Conservation (phyloP, 2,113 vertebrate genomes). For the Siniperca knerii region DNA sequence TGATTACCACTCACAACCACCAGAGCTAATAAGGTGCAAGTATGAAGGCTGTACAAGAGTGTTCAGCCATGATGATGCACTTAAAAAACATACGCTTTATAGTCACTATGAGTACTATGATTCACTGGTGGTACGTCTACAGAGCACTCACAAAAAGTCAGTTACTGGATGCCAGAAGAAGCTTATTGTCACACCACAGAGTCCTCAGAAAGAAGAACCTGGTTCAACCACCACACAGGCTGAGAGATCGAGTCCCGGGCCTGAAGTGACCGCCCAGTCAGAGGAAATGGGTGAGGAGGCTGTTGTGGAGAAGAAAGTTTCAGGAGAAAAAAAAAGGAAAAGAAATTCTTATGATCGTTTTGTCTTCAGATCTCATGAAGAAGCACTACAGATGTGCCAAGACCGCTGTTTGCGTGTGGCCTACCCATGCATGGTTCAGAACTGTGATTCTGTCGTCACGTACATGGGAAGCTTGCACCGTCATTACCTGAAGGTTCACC, state of each 20-base stretch:
- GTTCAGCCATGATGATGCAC: constrained; percentile 88
- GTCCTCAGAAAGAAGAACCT: constrained; percentile 59
- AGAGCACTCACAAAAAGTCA: constrained; percentile 84
- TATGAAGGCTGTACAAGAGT: constrained; percentile 91
- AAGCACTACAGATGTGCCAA: constrained; percentile 95
- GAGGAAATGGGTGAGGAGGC: constrained; percentile 14
- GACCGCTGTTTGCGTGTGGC: constrained; percentile 88
- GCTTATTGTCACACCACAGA: constrained; percentile 72
- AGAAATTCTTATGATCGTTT: neutral
- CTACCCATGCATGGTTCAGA: constrained; percentile 95
- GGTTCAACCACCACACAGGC: constrained; percentile 46
- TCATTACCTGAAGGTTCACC: constrained; percentile 91
- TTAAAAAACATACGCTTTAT: constrained; percentile 91
- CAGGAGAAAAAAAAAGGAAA: neutral
- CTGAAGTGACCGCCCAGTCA: constrained; percentile 23
- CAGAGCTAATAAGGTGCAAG: constrained; percentile 86
- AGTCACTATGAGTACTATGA: constrained; percentile 90
- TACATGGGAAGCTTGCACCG: constrained; percentile 89
- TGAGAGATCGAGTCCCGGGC: constrained; percentile 37
- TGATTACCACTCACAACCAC: constrained; percentile 61
- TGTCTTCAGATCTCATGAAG: constrained; percentile 85
- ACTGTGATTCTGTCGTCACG: constrained; percentile 93
- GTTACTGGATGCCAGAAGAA: constrained; percentile 85
- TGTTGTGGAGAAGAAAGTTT: neutral
- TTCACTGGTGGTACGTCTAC: constrained; percentile 84